These are phyloP conservation scores for Heteromyza rotundicornis DNA, from an alignment of 2,888 invertebrate species.

Conservation along the genomic window DNA sequence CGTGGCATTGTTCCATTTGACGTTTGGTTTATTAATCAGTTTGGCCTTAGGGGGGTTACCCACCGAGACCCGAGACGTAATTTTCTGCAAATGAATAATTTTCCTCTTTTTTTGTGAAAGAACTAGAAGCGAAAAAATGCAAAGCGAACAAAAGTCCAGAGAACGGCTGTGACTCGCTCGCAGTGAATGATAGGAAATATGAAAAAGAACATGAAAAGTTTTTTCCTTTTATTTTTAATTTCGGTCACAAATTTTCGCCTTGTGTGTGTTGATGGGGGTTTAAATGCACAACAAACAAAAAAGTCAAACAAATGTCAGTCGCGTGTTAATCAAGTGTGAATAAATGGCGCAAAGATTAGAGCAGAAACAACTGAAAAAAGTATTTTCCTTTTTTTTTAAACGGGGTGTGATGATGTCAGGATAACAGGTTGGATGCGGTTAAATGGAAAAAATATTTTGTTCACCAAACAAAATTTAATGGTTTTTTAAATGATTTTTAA, in stretches of 20 bases:
- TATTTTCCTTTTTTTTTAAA: too few species aligned
- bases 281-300: slow-evolving; percentile 30
- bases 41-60: slow-evolving; percentile 53
- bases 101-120: slow-evolving; percentile 36
- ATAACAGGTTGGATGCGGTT: slow-evolving; percentile 40
- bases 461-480: slow-evolving; percentile 47
- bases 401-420: slow-evolving; percentile 41
- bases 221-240: slow-evolving; percentile 42
- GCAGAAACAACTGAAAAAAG: slow-evolving; percentile 40
- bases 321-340: slow-evolving; percentile 62
- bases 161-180: background rate
- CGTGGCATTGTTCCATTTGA: slow-evolving; percentile 54
- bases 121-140: slow-evolving; percentile 28
- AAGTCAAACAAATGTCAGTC: slow-evolving; percentile 59
- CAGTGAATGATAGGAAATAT: slow-evolving; percentile 20
- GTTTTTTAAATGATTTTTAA: slow-evolving; percentile 59
- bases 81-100: slow-evolving; percentile 53
- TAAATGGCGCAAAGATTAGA: slow-evolving; percentile 61
- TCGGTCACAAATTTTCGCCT: slow-evolving; percentile 19
- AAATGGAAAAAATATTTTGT: slow-evolving; percentile 21
- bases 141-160: slow-evolving; percentile 26
- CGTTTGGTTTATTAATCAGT: slow-evolving; percentile 62
- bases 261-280: slow-evolving; percentile 13
- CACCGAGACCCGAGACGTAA: slow-evolving; percentile 21
- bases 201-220: slow-evolving; percentile 31